phyloP scores from a whole-genome alignment of 2,113 vertebrate genomes.

The Microcebus murinus region DNA sequence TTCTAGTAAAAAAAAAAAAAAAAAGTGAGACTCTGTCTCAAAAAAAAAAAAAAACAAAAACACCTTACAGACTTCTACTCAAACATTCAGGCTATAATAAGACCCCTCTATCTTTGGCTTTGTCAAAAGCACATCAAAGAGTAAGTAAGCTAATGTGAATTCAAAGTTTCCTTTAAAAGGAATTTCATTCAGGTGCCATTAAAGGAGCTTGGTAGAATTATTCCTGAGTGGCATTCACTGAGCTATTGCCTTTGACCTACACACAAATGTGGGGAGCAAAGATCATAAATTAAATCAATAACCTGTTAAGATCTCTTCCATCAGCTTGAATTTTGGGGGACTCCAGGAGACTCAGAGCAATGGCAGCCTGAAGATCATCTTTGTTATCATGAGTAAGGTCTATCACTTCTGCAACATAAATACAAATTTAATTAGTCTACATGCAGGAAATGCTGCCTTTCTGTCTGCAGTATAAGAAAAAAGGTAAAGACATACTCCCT shows the following conservation, averaged over 20 bases:
- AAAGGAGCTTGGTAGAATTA: neutral
- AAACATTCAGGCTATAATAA: neutral
- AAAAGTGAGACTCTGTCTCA: too few relatives aligned
- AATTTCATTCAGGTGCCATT: neutral
- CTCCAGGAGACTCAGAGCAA: constrained; percentile 88
- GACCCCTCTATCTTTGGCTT: neutral
- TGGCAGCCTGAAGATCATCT: constrained; percentile 86
- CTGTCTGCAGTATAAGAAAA: neutral
- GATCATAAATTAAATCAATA: constrained; percentile 28
- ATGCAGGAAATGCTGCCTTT: neutral
- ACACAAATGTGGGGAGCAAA: neutral
- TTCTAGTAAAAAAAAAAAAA: too few relatives aligned
- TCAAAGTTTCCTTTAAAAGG: constrained; percentile 30
- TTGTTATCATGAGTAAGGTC: constrained; percentile 76
- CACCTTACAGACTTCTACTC: neutral
- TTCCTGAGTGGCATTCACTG: neutral
- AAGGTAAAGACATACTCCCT: neutral
- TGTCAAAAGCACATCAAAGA: constrained; percentile 26
- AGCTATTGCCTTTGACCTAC: constrained; percentile 9
- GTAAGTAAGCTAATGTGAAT: neutral
- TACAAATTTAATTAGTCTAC: neutral
- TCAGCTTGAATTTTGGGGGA: constrained; percentile 84
- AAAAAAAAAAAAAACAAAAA: too few relatives aligned
- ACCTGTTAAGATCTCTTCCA: constrained; percentile 89
- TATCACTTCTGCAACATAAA: constrained; percentile 81